phyloP scores from a whole-genome alignment of 2,113 vertebrate genomes.

The Datnioides undecimradiatus region DNA sequence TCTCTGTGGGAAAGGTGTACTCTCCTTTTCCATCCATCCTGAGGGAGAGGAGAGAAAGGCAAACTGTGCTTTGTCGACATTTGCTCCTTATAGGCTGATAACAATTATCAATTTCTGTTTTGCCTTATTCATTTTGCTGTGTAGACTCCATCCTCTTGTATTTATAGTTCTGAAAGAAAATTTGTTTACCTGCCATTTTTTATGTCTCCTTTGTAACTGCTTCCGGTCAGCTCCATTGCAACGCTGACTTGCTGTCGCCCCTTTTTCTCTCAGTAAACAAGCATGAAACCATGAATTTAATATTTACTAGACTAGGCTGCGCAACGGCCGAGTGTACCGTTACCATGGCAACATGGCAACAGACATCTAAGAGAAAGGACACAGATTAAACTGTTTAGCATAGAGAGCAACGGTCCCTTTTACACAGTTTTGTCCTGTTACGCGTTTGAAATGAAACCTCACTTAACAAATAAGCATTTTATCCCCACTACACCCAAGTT shows the following conservation, averaged over 20 bases:
- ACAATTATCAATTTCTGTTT: not conserved
- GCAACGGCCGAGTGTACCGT: not conserved
- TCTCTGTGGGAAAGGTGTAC: slow-evolving; percentile 88
- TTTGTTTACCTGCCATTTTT: slow-evolving; percentile 84
- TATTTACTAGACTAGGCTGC: not conserved
- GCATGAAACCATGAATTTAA: not conserved
- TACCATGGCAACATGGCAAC: slow-evolving; percentile 65
- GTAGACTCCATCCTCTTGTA: not conserved
- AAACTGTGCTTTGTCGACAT: not conserved
- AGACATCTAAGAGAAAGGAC: too few relatives aligned
- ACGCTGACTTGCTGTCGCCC: not conserved
- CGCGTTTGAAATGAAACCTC: rapidly evolving
- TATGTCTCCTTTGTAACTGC: slow-evolving; percentile 82
- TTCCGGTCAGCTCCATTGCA: slow-evolving; percentile 86
- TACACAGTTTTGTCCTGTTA: not conserved
- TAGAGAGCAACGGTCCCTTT: not conserved
- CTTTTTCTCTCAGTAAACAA: not conserved
- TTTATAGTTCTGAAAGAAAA: not conserved
- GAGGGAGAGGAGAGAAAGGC: slow-evolving; percentile 11
- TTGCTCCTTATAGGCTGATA: not conserved
- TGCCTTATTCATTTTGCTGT: not conserved
- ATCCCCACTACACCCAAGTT: rapidly evolving
- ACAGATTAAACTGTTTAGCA: not conserved
- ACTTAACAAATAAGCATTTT: not conserved
- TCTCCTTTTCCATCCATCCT: slow-evolving; percentile 92